These are phyloP conservation scores for Drosophila kanapiae DNA, from an alignment of 1,140 invertebrate species.

Conservation along the genomic window DNA sequence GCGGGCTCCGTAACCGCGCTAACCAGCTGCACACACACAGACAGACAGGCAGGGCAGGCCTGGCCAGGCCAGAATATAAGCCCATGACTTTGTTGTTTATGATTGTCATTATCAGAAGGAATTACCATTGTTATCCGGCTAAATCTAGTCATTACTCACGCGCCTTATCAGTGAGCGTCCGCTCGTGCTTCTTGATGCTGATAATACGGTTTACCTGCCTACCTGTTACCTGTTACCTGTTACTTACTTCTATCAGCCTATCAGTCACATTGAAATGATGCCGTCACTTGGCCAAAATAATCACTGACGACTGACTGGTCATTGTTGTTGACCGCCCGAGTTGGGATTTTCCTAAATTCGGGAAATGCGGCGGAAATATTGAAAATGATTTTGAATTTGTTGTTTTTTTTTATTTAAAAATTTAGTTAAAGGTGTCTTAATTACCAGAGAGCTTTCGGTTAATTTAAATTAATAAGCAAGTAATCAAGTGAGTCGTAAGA, in stretches of 20 bases:
- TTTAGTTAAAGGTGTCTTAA: neutral
- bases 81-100: slow-evolving; percentile 62
- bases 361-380: neutral
- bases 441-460: neutral
- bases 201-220: slow-evolving; percentile 47
- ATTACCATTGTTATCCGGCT: slow-evolving; percentile 79
- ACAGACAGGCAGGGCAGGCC: neutral
- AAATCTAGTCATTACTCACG: slow-evolving; percentile 79
- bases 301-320: slow-evolving; percentile 41
- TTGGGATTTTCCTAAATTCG: slow-evolving; percentile 1
- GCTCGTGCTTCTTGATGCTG: slow-evolving; percentile 57
- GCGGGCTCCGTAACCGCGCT: slow-evolving; percentile 11
- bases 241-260: slow-evolving; percentile 32
- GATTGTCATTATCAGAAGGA: slow-evolving; percentile 74
- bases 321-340: slow-evolving; percentile 28
- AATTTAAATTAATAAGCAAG: neutral
- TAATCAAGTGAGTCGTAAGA: neutral
- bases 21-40: slow-evolving; percentile 34
- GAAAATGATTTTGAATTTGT: too few relatives aligned
- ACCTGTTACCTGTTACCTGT: slow-evolving; percentile 12
- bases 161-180: slow-evolving; percentile 32
- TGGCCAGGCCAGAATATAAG: neutral
- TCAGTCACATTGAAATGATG: slow-evolving; percentile 55
- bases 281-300: slow-evolving; percentile 70
- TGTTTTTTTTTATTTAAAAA: too few relatives aligned